These are phyloP conservation scores for Listronotus oregonensis DNA, from an alignment of 1,140 invertebrate genomes.

Conservation along the genomic window DNA sequence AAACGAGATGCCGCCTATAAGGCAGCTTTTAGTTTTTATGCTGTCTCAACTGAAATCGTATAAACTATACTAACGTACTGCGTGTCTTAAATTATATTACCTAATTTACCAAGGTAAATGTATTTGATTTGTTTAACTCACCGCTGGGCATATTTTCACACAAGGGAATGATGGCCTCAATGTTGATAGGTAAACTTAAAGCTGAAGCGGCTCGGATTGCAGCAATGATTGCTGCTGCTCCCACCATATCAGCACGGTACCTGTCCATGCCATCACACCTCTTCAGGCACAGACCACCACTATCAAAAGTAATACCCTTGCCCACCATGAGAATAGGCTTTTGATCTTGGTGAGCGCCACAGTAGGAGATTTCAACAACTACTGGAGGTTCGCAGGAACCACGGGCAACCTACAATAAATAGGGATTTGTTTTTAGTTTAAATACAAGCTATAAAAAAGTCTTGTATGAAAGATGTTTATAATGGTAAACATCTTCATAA, in stretches of 20 bases:
- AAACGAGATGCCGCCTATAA: no score
- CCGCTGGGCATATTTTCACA: conserved; percentile 78
- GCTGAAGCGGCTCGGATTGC: conserved; percentile 68
- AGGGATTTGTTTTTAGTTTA: neutral
- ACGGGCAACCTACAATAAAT: conserved; percentile 54
- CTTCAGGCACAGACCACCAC: conserved; percentile 84
- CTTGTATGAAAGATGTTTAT: no score
- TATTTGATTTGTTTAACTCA: conserved; percentile 7
- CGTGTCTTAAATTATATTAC: no score
- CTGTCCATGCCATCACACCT: conserved; percentile 66
- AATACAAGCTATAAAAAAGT: no score
- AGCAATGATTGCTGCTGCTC: conserved; percentile 75
- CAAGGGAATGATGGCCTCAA: conserved; percentile 71
- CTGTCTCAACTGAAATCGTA: no score
- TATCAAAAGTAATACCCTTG: conserved; percentile 81
- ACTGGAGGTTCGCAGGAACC: conserved; percentile 74
- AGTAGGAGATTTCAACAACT: conserved; percentile 75
- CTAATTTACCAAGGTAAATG: no score
- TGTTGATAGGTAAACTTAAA: conserved; percentile 71
- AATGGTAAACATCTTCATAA: no score
- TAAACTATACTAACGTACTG: no score
- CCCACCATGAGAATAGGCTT: conserved; percentile 63
- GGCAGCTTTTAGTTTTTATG: no score
- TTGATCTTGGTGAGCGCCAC: conserved; percentile 50
- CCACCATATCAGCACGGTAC: conserved; percentile 84